Percentiles rank a stretch among this genome's conserved stretches.
These are phyloP conservation scores for Drosophila pseudotakahashii DNA, from an alignment of 2,888 invertebrate genomes.

Conservation along the genomic window DNA sequence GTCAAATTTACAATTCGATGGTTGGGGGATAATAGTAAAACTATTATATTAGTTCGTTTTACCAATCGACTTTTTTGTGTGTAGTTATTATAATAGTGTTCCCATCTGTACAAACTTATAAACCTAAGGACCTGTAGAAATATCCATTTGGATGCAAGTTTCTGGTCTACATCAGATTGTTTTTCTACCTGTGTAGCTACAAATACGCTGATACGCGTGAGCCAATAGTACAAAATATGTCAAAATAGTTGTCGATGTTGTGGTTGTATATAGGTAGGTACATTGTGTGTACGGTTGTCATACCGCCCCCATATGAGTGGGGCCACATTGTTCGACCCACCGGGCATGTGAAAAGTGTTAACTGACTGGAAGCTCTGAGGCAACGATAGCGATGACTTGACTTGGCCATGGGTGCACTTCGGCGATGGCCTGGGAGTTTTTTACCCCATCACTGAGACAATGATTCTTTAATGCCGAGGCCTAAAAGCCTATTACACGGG, in stretches of 20 bases:
- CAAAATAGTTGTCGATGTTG: constrained; percentile 21
- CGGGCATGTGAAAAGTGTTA: constrained; percentile 69
- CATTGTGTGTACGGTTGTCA: not conserved
- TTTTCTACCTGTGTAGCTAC: not conserved
- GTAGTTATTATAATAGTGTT: no score
- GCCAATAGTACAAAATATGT: constrained; percentile 19
- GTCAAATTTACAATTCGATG: no score
- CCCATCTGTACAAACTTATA: no score
- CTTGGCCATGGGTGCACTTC: constrained; percentile 49
- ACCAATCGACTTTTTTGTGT: no score
- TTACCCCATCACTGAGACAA: constrained; percentile 47
- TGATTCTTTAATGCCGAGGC: constrained; percentile 65
- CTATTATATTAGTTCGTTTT: no score
- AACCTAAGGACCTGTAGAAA: no score
- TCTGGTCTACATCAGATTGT: no score
- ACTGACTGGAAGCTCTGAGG: constrained; percentile 39
- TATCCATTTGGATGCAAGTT: no score
- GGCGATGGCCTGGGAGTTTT: constrained; percentile 48
- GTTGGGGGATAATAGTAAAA: no score
- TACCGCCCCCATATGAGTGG: constrained; percentile 38
- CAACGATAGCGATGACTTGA: constrained; percentile 26
- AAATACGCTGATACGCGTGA: constrained; percentile 1
- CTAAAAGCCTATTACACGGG: constrained; percentile 36
- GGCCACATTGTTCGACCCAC: constrained; percentile 40
- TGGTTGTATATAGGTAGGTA: not conserved